Conservation (phyloP, 2,888 invertebrate genomes). For the Zhuqinia jingwanae region DNA sequence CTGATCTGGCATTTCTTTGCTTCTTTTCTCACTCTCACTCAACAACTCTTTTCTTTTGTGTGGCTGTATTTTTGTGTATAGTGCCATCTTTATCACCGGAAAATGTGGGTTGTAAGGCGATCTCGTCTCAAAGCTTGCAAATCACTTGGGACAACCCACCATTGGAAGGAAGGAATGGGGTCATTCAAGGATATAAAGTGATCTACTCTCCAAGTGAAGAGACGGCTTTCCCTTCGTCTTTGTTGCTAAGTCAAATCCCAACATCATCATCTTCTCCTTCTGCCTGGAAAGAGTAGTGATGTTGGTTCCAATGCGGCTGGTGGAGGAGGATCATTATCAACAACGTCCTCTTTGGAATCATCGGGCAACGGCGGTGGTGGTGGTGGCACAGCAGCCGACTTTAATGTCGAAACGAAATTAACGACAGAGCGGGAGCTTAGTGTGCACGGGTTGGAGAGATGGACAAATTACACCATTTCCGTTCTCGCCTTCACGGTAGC, state of each 20-base stretch:
- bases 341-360: constrained; percentile 14
- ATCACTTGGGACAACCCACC: constrained; percentile 88
- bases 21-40: not conserved
- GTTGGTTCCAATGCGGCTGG: not conserved
- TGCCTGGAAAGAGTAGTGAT: constrained; percentile 2
- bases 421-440: constrained; percentile 87
- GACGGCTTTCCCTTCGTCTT: constrained; percentile 31
- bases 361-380: no score
- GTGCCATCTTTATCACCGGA: constrained; percentile 87
- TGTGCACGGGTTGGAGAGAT: constrained; percentile 84
- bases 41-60: not conserved
- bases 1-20: not conserved
- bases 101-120: constrained; percentile 85
- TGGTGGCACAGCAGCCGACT: constrained; percentile 35
- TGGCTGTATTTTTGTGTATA: constrained; percentile 79
- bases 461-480: constrained; percentile 91
- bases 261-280: constrained; percentile 52
- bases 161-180: constrained; percentile 81
- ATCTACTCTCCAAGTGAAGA: constrained; percentile 62
- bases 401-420: constrained; percentile 83
- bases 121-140: constrained; percentile 88
- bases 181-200: constrained; percentile 85
- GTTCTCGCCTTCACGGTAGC: constrained; percentile 93
- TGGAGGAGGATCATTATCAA: constrained; percentile 36
- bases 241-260: constrained; percentile 41